Conservation (phyloP, 1,140 invertebrate species). For the Papilio xuthus region DNA sequence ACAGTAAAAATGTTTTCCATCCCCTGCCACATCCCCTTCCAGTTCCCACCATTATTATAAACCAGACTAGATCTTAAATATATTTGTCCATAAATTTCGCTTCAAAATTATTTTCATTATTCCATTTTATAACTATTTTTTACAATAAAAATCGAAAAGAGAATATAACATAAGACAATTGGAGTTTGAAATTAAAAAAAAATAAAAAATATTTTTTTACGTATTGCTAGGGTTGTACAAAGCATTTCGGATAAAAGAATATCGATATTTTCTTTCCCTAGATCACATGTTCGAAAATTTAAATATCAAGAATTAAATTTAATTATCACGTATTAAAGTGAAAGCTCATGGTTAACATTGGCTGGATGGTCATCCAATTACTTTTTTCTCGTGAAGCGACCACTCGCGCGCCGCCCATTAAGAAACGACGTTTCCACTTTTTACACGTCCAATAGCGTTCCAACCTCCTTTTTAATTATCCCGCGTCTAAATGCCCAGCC, state of each 20-base stretch:
- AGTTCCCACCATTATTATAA: too few species aligned
- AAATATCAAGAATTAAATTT: background rate
- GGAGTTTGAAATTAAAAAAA: background rate
- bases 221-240: background rate
- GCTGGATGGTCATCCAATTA: slow-evolving; percentile 3
- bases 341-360: background rate
- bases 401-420: background rate
- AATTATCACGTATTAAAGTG: background rate
- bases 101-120: too few species aligned
- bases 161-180: too few species aligned
- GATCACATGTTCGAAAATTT: background rate
- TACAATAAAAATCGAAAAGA: too few species aligned
- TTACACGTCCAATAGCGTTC: slow-evolving; percentile 6
- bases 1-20: too few species aligned
- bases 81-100: too few species aligned
- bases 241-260: background rate
- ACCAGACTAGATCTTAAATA: too few species aligned
- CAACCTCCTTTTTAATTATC: background rate
- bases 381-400: background rate
- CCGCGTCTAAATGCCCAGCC: background rate
- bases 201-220: background rate
- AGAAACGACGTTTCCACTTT: background rate
- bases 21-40: too few species aligned
- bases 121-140: too few species aligned
- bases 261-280: background rate